Conservation (phyloP, 2,888 invertebrate genomes). For the Dromius quadrimaculatus region DNA sequence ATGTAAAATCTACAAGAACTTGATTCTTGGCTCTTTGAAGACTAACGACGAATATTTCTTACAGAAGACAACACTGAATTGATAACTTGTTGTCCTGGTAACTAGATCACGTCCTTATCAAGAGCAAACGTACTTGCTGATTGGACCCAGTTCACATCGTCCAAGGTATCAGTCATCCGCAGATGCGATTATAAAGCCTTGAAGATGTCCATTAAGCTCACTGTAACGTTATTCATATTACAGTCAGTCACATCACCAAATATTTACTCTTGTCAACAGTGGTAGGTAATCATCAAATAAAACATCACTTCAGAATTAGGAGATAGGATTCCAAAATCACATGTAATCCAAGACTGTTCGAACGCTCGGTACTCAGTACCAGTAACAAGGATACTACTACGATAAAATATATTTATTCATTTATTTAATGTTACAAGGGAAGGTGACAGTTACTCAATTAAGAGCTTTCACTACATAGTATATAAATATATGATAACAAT, state of each 20-base stretch:
- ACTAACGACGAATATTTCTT: not conserved
- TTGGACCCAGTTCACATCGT: slow-evolving; percentile 12
- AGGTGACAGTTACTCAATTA: too few relatives aligned
- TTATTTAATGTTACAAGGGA: too few relatives aligned
- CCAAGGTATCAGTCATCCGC: not conserved
- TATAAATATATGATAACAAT: too few relatives aligned
- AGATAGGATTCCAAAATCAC: too few relatives aligned
- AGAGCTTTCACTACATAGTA: too few relatives aligned
- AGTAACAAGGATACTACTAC: too few relatives aligned
- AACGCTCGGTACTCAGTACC: too few relatives aligned
- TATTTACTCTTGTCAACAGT: not conserved
- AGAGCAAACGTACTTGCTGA: slow-evolving; percentile 1
- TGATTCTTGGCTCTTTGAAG: not conserved
- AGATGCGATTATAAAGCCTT: not conserved
- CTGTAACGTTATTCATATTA: not conserved
- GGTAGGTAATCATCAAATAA: not conserved
- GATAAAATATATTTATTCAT: too few relatives aligned
- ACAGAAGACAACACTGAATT: not conserved
- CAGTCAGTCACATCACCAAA: not conserved
- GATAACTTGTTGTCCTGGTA: slow-evolving; percentile 3
- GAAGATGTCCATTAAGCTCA: slow-evolving; percentile 10
- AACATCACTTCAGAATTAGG: not conserved
- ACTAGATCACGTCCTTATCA: slow-evolving; percentile 9
- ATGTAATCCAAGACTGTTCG: too few relatives aligned
- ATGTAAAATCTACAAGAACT: slow-evolving; percentile 6